Percentiles rank a stretch among this genome's conserved stretches.
Conservation (phyloP, 1,140 invertebrate species). For the Stegodyphus mimosarum region DNA sequence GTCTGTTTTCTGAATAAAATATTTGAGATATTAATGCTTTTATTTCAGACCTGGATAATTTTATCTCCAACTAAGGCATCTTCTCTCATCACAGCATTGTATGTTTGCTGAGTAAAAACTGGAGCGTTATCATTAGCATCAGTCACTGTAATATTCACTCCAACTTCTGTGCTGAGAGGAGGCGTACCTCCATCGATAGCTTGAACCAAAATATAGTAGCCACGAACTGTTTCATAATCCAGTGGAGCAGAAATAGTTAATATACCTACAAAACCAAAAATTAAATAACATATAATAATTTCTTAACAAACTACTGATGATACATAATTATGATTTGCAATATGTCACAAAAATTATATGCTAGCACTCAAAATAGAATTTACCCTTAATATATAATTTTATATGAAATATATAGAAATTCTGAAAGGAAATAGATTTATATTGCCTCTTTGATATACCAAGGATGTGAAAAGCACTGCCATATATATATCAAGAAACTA, state of each 20-base stretch:
- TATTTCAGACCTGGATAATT: conserved; percentile 71
- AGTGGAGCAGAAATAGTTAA: conserved; percentile 81
- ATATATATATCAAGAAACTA: too few species aligned
- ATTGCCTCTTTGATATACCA: too few species aligned
- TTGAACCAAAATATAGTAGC: conserved; percentile 87
- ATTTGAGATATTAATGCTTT: neutral
- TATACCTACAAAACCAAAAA: conserved; percentile 58
- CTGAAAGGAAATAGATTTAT: too few species aligned
- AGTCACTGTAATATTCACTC: conserved; percentile 86
- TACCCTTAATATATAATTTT: too few species aligned
- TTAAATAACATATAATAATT: neutral
- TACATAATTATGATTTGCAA: conserved; percentile 71
- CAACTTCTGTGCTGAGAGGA: conserved; percentile 81
- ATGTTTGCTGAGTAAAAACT: conserved; percentile 82
- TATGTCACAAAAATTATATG: neutral
- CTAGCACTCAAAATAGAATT: too few species aligned
- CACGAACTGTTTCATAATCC: conserved; percentile 79
- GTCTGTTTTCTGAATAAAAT: neutral
- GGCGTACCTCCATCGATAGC: conserved; percentile 87
- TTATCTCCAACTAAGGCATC: conserved; percentile 78
- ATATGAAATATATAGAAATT: too few species aligned
- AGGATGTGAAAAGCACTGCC: too few species aligned
- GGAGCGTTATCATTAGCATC: conserved; percentile 94
- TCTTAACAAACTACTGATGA: too few species aligned
- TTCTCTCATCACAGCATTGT: conserved; percentile 82